Percentiles rank a stretch among this genome's conserved stretches.
phyloP scores from a whole-genome alignment of 2,888 invertebrate species.

The Trachelus troglodyta region DNA sequence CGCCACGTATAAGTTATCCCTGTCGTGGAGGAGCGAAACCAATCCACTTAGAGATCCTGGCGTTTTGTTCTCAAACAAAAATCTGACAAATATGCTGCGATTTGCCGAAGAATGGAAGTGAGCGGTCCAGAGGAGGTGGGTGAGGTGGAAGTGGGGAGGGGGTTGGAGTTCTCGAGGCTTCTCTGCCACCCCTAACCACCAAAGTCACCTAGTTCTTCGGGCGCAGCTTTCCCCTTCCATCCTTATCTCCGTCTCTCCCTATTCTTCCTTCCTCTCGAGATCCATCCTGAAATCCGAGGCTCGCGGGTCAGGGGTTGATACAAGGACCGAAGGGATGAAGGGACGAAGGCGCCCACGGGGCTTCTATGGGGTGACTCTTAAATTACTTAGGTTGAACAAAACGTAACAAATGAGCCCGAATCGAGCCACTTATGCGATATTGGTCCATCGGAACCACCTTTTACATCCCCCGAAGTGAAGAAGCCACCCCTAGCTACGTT shows the following conservation, averaged over 20 bases:
- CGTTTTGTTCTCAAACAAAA: slow-evolving; percentile 64
- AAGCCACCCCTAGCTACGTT: too few relatives aligned
- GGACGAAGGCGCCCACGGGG: too few relatives aligned
- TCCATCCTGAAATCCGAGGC: background rate
- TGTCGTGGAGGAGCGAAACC: slow-evolving; percentile 48
- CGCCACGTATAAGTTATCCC: slow-evolving; percentile 40
- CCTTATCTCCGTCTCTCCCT: background rate
- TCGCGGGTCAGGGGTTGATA: background rate
- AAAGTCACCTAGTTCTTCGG: too few relatives aligned
- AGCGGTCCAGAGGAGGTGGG: slow-evolving; percentile 19
- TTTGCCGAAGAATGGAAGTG: slow-evolving; percentile 60
- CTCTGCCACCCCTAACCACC: too few relatives aligned
- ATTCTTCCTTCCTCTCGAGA: slow-evolving; percentile 3
- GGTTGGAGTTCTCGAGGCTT: background rate
- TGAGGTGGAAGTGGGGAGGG: slow-evolving; percentile 21
- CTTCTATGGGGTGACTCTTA: slow-evolving; percentile 37
- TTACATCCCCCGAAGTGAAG: slow-evolving; percentile 37
- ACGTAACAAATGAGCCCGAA: slow-evolving; percentile 59
- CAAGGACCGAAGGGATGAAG: background rate
- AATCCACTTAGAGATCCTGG: slow-evolving; percentile 58
- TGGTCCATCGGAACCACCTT: slow-evolving; percentile 51
- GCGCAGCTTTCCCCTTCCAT: background rate
- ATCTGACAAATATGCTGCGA: slow-evolving; percentile 66
- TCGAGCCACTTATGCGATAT: slow-evolving; percentile 59
- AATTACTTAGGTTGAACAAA: slow-evolving; percentile 60